phyloP scores from a whole-genome alignment of 2,888 invertebrate species.

The Chesias legatella region DNA sequence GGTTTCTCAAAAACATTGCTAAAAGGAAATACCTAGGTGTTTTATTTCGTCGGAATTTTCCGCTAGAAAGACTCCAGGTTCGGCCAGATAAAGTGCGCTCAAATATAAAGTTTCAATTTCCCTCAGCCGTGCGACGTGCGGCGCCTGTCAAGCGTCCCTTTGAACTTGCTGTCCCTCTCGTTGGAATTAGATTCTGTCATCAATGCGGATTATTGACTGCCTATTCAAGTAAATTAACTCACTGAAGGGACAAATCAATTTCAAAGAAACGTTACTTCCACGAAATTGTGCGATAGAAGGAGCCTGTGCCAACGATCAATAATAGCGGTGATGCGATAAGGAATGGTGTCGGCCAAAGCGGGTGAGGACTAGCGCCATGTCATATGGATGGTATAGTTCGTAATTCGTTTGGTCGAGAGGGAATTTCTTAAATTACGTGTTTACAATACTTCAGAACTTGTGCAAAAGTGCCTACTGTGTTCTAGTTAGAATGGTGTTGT shows the following conservation, averaged over 20 bases:
- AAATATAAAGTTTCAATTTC: slow-evolving; percentile 79
- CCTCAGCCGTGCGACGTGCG: slow-evolving; percentile 56
- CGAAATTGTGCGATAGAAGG: background rate
- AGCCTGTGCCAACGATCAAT: too few relatives aligned
- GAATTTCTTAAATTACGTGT: too few relatives aligned
- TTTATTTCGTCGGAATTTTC: slow-evolving; percentile 66
- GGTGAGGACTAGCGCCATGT: too few relatives aligned
- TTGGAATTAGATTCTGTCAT: slow-evolving; percentile 29
- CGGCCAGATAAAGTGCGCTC: slow-evolving; percentile 71
- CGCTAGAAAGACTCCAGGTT: slow-evolving; percentile 54
- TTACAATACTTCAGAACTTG: too few relatives aligned
- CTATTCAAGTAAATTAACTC: slow-evolving; percentile 24
- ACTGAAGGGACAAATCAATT: background rate
- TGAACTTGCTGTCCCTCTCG: slow-evolving; percentile 37
- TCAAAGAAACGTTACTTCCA: background rate
- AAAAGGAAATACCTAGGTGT: slow-evolving; percentile 48
- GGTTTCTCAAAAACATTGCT: slow-evolving; percentile 2
- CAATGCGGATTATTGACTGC: slow-evolving; percentile 30
- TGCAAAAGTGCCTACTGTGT: too few relatives aligned
- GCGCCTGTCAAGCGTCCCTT: slow-evolving; percentile 52
- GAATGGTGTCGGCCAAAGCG: too few relatives aligned
- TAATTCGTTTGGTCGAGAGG: too few relatives aligned
- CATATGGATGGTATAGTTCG: too few relatives aligned
- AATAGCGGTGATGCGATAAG: too few relatives aligned
- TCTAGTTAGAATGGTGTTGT: too few relatives aligned